Evolutionary conservation across 2,888 invertebrate genomes (phyloP), one percentile per base, ranked within the genome.

Genomic region (Schrankia costaestrigalis): DNA sequence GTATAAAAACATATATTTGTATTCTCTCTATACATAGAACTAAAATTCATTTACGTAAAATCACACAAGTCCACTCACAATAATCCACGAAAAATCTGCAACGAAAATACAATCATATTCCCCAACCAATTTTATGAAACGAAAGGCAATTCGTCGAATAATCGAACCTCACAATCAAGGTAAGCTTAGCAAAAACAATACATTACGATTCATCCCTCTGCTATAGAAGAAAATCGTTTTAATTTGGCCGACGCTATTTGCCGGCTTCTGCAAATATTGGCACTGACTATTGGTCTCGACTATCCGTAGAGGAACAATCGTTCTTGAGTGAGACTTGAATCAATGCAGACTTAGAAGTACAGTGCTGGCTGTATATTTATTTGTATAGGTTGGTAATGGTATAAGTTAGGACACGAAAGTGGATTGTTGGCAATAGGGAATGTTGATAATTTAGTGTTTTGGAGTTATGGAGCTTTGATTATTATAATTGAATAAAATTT

Each of bases 201-300:
- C 51, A 54, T 54, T 56, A 54, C 40, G 36, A 46, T 46, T 50
- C 37, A 39, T 31, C 17, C 28, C 25, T 17, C 33, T 34, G 18
- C 44, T 38, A 39, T 44, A 21, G 36, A 65, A 62, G 65, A 62
- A 63, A 72, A 74, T 63, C 67, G 67, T 64, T 76, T 78, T 77
- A 76, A 77, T 77, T 77, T 67, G 52, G 60, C 60, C 56, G 50
- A 39, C 54, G 48, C 63, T 71, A 56, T 75, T 78, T 72, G 66
- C 65, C 42, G 52, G 55, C 61, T 63, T 61, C 63, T 41, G 57
- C 71, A 75, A 78, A 78, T 72, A 78, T 78, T 78, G 71, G 66
- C 66, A 42, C 38, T 54, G 56, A 54, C 62, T 62, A 70, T 75
- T 63, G 71, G 59, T 50, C 41, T 37, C 39, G 40, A 49, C 39